Evolutionary conservation across 2,113 vertebrate species (phyloP), one percentile per base, ranked within the genome.

Genomic region (Todiramphus chloris): DNA sequence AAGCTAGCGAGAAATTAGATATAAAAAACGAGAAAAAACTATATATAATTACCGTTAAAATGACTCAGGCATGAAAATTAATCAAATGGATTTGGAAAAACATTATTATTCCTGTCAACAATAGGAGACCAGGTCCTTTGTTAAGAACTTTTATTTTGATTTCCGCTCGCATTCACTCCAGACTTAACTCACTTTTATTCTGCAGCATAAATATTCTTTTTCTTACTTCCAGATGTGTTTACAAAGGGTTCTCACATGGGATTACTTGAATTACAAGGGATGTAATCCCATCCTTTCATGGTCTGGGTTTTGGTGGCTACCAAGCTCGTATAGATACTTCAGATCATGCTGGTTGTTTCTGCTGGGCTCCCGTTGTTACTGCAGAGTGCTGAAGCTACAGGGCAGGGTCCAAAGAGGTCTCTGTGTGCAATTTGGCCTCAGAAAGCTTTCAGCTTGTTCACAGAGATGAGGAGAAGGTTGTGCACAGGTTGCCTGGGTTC

Each of bases 21-120:
- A 95, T 83, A 97, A 98, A 98, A 98, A 95, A 93, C 83, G 90
- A 97, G 92, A 88, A 97, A 97, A 95, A 97, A 94, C 90, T 98
- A 97, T 97, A 97, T 96, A 90, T 87, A 97, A 98, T 98, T 97
- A 97, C 89, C 91, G 96, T 97, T 98, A 97, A 97, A 98, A 97
- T 97, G 96, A 93, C 64, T 97, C 48, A 10, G 74, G 86, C 95
- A 97, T 97, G 93, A 97, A 97, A 97, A 97, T 97, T 97, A 97
- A 97, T 97, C 80, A 37, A 94, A 97, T 89, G 53, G 79, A 73
- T 95, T 91, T 90, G 93, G 87, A 94, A 96, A 85, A 95, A 68
- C 89, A 87, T 97, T 95, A 94, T 97, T 97, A 91, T 94, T 96
- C 80, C 90, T 97, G 87, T 92, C 96, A 97, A 97, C 82, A 95